Conservation (phyloP, 2,797 vertebrate species). For the Cuculus canorus region DNA sequence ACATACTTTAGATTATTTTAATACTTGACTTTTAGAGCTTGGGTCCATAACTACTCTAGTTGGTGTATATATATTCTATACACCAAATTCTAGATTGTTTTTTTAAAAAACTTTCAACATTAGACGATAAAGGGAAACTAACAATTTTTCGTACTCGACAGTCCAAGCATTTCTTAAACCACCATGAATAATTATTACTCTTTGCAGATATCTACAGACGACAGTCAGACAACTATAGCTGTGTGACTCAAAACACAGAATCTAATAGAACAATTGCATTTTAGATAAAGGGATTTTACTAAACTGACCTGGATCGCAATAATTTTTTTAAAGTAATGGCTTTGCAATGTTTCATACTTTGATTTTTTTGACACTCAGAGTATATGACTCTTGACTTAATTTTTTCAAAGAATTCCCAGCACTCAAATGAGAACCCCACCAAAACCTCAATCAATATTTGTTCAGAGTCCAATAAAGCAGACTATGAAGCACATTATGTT, state of each 20-base stretch:
- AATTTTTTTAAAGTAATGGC: background rate
- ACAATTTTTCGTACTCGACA: background rate
- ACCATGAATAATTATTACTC: constrained; percentile 1
- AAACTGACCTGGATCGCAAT: background rate
- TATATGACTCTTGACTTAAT: background rate
- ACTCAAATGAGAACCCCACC: background rate
- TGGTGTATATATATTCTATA: background rate
- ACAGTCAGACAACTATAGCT: background rate
- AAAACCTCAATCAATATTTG: background rate
- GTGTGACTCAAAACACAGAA: background rate
- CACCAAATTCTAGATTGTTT: background rate
- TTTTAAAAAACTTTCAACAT: background rate
- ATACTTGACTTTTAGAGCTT: background rate
- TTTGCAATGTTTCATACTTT: background rate
- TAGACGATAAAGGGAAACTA: background rate
- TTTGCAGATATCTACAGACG: background rate
- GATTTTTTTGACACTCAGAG: background rate
- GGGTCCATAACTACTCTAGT: background rate
- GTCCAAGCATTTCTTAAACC: background rate
- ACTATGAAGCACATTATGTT: background rate
- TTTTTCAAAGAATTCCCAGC: background rate
- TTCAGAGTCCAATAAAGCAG: background rate
- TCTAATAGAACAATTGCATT: background rate
- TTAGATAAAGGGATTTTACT: background rate
- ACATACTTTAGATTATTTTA: background rate